Base-by-base conservation (phyloP, 1,140 invertebrate genomes). In the Tigriopus japonicus region DNA sequence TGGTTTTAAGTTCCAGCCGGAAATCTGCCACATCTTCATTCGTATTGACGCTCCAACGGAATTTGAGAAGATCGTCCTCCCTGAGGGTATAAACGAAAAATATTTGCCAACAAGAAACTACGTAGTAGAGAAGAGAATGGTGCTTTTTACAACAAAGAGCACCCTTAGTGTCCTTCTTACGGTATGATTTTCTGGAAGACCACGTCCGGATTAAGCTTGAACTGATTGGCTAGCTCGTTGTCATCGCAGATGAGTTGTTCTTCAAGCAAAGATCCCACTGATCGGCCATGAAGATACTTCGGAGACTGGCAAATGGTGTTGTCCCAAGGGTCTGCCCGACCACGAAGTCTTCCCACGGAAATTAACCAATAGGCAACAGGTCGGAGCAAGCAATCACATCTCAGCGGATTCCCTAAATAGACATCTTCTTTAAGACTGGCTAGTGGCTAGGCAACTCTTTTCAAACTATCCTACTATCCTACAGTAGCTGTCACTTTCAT, bases 11-110 rank as follows among this genome's bases (percentile, higher is more conserved):
- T 28, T 59, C 58, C 14, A 59, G 42, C 17, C 58, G n/a, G 58
- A 59, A 59, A 49, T 49, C 58, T 12, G 14, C 58, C 13, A 59
- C 58, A 28, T 59, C 58, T 19, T 59, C 58, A 49, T 59, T 59
- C 12, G 58, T 59, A 28, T 52, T 59, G 13, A 59, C 58, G 24
- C 43, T 49, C 58, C 58, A 59, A 45, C 14, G 15, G 42, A 59
- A 54, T 28, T 54, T 54, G 15, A 54, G 14, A 24, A 19, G 15
- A n/a, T 28, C 52, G 6, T 28, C 24, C n/a, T 54, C 52, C 52
- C 52, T 54, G 28, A 35, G 28, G 28, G 28, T 3, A 35, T 35
- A 35, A 35, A 35, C 9, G 28, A 35, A 35, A 35, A 9, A 35
- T 35, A 9, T n/a, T n/a, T n/a, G n/a, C n/a, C n/a, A n/a, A n/a